These are phyloP conservation scores for Vanessa atalanta DNA, from an alignment of 1,140 invertebrate genomes.

Conservation along the genomic window DNA sequence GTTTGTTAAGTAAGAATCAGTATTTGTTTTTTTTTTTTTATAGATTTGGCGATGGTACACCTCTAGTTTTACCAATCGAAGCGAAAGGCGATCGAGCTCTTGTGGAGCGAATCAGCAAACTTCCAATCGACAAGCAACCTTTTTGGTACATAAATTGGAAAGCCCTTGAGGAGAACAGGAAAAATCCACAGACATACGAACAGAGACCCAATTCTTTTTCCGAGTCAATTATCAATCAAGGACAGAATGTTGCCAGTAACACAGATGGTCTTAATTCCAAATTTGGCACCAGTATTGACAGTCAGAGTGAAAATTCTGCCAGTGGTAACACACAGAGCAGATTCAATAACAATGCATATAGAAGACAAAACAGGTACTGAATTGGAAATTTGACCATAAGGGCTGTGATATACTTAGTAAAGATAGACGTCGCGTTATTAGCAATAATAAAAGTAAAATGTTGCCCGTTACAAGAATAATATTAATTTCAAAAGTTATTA, in stretches of 20 bases:
- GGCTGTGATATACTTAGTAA: too few species aligned
- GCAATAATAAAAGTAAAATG: too few species aligned
- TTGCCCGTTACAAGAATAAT: too few species aligned
- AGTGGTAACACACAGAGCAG: not conserved
- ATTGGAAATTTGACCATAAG: not conserved
- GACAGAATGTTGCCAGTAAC: conserved; percentile 19
- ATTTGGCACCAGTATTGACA: conserved; percentile 20
- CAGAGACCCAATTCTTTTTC: conserved; percentile 57
- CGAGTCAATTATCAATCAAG: conserved; percentile 29
- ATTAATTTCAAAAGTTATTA: too few species aligned
- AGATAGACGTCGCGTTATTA: too few species aligned
- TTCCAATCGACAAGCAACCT: conserved; percentile 78
- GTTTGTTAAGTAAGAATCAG: not conserved
- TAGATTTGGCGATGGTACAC: conserved; percentile 61
- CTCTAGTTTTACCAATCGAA: conserved; percentile 61
- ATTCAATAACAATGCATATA: not conserved
- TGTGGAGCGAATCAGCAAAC: conserved; percentile 73
- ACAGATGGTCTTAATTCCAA: conserved; percentile 26
- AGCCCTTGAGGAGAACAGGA: conserved; percentile 54
- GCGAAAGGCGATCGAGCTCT: conserved; percentile 76
- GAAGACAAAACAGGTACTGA: not conserved
- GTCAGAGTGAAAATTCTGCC: not conserved
- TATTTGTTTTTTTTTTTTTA: conserved; percentile 45
- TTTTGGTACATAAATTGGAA: conserved; percentile 82
- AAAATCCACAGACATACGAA: conserved; percentile 66